These are phyloP conservation scores for Varroa destructor DNA, from an alignment of 1,140 invertebrate genomes.

Conservation along the genomic window DNA sequence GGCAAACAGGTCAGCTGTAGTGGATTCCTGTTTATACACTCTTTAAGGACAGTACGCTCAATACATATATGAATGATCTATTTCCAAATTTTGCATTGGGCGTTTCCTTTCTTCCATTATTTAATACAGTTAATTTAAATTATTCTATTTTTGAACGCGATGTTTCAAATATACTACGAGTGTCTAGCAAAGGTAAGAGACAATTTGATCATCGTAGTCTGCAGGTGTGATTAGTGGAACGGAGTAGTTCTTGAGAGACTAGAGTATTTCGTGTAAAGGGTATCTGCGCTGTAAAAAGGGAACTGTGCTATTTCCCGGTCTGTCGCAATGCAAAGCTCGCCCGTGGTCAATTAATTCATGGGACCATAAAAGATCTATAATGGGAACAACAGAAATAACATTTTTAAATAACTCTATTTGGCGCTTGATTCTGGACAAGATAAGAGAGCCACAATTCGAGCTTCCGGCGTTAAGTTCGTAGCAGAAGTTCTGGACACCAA, in stretches of 20 bases:
- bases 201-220: conserved; percentile 15
- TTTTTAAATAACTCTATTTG: conserved; percentile 84
- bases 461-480: conserved; percentile 61
- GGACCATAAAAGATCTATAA: conserved; percentile 91
- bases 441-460: conserved; percentile 87
- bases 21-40: neutral
- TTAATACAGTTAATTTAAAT: no score
- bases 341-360: conserved; percentile 95
- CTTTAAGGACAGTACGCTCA: neutral
- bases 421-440: conserved; percentile 84
- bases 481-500: conserved; percentile 61
- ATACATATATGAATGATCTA: neutral
- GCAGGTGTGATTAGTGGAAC: neutral
- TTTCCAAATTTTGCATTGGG: neutral
- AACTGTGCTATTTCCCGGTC: conserved; percentile 69
- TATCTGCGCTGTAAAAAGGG: conserved; percentile 49
- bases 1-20: neutral
- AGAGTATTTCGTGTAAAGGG: conserved; percentile 76
- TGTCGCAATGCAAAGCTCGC: conserved; percentile 92
- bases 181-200: neutral
- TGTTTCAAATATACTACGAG: neutral
- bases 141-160: no score
- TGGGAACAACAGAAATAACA: conserved; percentile 81
- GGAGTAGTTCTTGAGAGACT: conserved; percentile 20
- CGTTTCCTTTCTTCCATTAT: neutral